These are phyloP conservation scores for Agrypnia vestita DNA, from an alignment of 1,140 invertebrate species.

Conservation along the genomic window DNA sequence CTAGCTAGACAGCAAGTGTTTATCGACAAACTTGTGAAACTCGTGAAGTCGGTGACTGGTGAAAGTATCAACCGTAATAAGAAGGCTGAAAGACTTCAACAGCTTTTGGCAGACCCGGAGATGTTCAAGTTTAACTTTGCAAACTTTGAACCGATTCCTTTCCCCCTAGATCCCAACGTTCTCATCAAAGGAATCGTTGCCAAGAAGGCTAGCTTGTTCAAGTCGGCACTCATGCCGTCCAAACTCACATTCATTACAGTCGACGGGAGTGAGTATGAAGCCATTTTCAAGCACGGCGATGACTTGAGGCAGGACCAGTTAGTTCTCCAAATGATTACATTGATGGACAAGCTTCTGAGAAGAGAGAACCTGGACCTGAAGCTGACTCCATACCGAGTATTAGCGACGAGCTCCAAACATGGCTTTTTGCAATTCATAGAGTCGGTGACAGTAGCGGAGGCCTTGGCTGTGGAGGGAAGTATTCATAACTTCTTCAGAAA, in stretches of 20 bases:
- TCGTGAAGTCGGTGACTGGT: slow-evolving; percentile 93
- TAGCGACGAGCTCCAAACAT: slow-evolving; percentile 96
- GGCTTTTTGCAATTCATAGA: slow-evolving; percentile 99
- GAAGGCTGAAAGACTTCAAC: slow-evolving; percentile 91
- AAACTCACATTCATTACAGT: slow-evolving; percentile 92
- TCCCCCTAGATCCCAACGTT: slow-evolving; percentile 95
- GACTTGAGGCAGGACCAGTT: slow-evolving; percentile 99
- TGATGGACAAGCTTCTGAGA: slow-evolving; percentile 97
- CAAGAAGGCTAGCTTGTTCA: slow-evolving; percentile 93
- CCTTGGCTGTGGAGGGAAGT: slow-evolving; percentile 88
- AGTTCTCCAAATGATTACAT: slow-evolving; percentile 96
- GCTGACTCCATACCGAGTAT: slow-evolving; percentile 92
- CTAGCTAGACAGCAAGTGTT: slow-evolving; percentile 90
- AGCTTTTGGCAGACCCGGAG: slow-evolving; percentile 86
- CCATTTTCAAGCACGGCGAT: slow-evolving; percentile 99
- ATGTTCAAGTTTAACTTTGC: slow-evolving; percentile 91
- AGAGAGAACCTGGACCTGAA: slow-evolving; percentile 96
- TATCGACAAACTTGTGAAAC: slow-evolving; percentile 90
- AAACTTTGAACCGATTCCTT: slow-evolving; percentile 93
- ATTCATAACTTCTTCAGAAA: slow-evolving; percentile 94
- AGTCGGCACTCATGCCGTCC: slow-evolving; percentile 98
- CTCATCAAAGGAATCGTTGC: slow-evolving; percentile 92
- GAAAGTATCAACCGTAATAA: slow-evolving; percentile 94
- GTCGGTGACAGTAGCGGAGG: slow-evolving; percentile 93
- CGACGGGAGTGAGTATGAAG: slow-evolving; percentile 90